phyloP scores from a whole-genome alignment of 2,888 invertebrate species.

The Encarsia formosa region DNA sequence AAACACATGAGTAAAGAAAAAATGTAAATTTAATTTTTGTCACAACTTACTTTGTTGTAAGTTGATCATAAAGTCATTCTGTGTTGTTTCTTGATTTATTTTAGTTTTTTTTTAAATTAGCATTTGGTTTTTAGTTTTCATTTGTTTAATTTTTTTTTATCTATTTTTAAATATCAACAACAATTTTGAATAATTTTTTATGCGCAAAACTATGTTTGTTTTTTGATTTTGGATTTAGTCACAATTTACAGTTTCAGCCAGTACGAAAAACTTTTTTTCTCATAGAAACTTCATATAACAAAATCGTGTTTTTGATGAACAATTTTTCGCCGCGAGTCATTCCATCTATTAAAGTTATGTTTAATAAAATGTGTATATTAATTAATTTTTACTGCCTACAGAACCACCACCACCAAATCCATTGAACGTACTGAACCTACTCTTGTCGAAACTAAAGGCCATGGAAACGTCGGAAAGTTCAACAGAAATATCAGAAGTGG shows the following conservation, averaged over 20 bases:
- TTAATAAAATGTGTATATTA: background rate
- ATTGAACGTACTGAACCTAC: slow-evolving; percentile 23
- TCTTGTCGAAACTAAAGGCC: slow-evolving; percentile 25
- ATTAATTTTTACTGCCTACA: too few relatives aligned
- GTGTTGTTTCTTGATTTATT: too few relatives aligned
- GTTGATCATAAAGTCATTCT: too few relatives aligned
- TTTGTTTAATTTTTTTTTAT: background rate
- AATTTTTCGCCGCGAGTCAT: background rate
- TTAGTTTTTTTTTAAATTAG: too few relatives aligned
- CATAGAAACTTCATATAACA: too few relatives aligned
- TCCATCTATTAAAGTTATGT: too few relatives aligned
- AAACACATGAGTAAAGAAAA: too few relatives aligned
- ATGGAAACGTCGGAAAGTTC: slow-evolving; percentile 22
- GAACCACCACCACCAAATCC: slow-evolving; percentile 28
- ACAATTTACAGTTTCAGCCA: background rate
- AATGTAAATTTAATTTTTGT: too few relatives aligned
- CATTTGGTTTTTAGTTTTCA: background rate
- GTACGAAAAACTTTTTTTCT: too few relatives aligned
- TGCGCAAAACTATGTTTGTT: background rate
- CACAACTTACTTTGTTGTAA: too few relatives aligned
- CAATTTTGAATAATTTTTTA: too few relatives aligned
- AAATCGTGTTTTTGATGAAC: too few relatives aligned
- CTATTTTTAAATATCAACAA: background rate
- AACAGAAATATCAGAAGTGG: slow-evolving; percentile 22
- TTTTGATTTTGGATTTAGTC: background rate